These are phyloP conservation scores for Phaethon lepturus DNA, from an alignment of 2,113 vertebrate genomes.

Conservation along the genomic window DNA sequence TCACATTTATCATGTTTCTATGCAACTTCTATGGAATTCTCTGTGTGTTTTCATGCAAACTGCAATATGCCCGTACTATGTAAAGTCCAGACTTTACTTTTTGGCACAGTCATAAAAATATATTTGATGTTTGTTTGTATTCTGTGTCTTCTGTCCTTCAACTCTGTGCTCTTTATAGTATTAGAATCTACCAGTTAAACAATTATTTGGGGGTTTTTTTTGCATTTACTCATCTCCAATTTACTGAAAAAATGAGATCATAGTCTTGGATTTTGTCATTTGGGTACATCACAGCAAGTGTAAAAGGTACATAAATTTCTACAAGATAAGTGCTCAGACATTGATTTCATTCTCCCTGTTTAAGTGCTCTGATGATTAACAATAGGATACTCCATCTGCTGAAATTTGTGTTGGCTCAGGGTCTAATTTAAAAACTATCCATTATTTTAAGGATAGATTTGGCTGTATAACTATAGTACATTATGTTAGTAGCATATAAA, in stretches of 20 bases:
- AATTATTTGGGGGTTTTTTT: not conserved
- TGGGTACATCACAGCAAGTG: not conserved
- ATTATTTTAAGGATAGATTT: not conserved
- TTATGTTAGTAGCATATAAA: not conserved
- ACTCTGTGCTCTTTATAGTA: not conserved
- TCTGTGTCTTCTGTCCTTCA: not conserved
- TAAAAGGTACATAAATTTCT: not conserved
- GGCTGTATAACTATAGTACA: not conserved
- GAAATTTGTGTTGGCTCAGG: not conserved
- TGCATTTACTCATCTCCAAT: not conserved
- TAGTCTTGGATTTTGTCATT: not conserved
- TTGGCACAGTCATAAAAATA: not conserved
- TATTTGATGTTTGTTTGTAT: not conserved
- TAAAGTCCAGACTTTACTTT: not conserved
- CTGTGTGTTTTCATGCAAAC: not conserved
- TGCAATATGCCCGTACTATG: not conserved
- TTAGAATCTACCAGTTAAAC: not conserved
- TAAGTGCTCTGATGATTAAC: not conserved
- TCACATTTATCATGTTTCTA: not conserved
- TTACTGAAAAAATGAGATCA: not conserved
- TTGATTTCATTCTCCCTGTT: not conserved
- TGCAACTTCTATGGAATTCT: not conserved
- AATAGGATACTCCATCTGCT: not conserved
- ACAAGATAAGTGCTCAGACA: not conserved
- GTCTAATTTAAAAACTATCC: not conserved